Evolutionary conservation across 1,140 invertebrate species (phyloP), one percentile per base, ranked within the genome.

Genomic region (Drosophila arawakana): DNA sequence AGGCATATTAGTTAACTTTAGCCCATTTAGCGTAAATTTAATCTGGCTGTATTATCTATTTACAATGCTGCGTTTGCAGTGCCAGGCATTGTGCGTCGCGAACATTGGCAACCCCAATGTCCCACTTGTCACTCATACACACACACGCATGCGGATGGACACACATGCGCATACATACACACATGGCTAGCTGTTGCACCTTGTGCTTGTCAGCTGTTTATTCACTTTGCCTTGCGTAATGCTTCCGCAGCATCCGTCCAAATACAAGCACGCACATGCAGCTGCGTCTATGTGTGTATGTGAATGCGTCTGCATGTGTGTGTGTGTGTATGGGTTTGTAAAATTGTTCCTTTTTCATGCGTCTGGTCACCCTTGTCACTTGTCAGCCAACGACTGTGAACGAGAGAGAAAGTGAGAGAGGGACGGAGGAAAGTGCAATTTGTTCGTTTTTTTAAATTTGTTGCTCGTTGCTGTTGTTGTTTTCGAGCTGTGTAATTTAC

Each of bases 31-130:
- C 58, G 44, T 60, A 71, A 80, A 88, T 83, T 83, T 83, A 83
- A 86, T 89, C 80, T 73, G 76, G 58, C 62, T 66, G 62, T 67
- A 67, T 88, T 78, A 80, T 76, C 83, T 80, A 83, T 78, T 67
- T 79, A 67, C 49, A 47, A 63, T 68, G 49, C 44, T 79, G 25
- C 47, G 41, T 37, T 76, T 55, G 37, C 52, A 49, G 43, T 80
- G 68, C 77, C 81, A 83, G 81, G 60, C 81, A 80, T 73, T 62
- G 76, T 83, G 74, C 58, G 80, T 80, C 77, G 73, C 78, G 70
- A 69, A 74, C 70, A 61, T 70, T 78, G 65, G 46, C 50, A 55
- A 54, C 60, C 67, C 41, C 30, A 41, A 62, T 66, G 82, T 86
- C 71, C 79, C 81, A 83, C 81, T 85, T 85, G 79, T 79, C 72